phyloP scores from a whole-genome alignment of 2,797 vertebrate species.

The Lateolabrax maculatus region DNA sequence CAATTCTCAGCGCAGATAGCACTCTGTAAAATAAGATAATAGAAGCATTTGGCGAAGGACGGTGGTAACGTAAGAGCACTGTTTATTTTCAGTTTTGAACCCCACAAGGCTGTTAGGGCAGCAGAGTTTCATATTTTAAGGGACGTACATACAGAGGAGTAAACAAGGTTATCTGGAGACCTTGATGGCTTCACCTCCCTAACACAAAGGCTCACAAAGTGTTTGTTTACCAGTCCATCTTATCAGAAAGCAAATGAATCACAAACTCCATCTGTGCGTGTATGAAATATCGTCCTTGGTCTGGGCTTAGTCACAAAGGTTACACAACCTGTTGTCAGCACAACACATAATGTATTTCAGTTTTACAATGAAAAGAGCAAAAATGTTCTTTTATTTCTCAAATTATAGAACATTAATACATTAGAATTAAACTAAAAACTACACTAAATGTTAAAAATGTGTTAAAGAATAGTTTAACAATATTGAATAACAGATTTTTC shows the following conservation, averaged over 20 bases:
- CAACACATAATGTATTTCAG: neutral
- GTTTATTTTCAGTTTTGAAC: conserved; percentile 31
- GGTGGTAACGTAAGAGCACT: conserved; percentile 35
- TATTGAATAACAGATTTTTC: neutral
- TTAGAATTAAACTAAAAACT: neutral
- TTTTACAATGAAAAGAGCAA: neutral
- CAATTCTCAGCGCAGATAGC: conserved; percentile 65
- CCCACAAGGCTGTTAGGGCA: neutral
- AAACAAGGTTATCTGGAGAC: conserved; percentile 73
- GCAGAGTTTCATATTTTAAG: conserved; percentile 40
- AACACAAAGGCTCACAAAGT: conserved; percentile 50
- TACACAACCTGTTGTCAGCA: conserved; percentile 30
- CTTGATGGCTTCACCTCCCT: conserved; percentile 61
- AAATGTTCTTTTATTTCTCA: neutral
- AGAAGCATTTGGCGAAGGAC: conserved; percentile 20
- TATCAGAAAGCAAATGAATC: conserved; percentile 64
- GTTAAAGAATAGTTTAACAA: neutral
- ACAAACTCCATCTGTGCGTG: conserved; percentile 39
- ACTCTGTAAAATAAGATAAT: conserved; percentile 36
- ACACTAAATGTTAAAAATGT: neutral
- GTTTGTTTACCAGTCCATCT: conserved; percentile 62
- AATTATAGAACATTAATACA: neutral
- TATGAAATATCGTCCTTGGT: conserved; percentile 52
- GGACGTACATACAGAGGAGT: conserved; percentile 35
- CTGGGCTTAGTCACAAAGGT: conserved; percentile 19